Base-by-base conservation (phyloP, 1,140 invertebrate species). In the Pararge aegeria region DNA sequence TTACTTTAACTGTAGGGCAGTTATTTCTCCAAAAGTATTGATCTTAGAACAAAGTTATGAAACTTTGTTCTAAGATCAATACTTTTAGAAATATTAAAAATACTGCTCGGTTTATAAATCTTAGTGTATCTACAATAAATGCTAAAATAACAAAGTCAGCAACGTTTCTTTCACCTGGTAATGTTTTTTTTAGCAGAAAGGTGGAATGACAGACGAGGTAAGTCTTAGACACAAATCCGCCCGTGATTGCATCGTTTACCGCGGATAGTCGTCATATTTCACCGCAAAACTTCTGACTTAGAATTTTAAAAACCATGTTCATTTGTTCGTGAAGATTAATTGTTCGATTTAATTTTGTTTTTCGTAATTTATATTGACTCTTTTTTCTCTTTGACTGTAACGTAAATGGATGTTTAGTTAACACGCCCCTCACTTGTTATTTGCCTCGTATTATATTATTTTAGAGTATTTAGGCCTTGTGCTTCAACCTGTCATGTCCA, bases 231-330 rank as follows among this genome's bases (percentile, higher is more conserved):
- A n/a, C 77, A 85, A 84, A 83, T 81, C 86, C 81, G 64, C 61
- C 66, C 68, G 76, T 81, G 86, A 89, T 89, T 82, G 84, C 77
- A 78, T 80, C 83, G 68, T 82, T 87, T 87, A 77, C 62, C 64
- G 54, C 64, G 75, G 72, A 83, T 85, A 78, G 83, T 81, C 64
- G 72, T 80, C 71, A 83, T 89, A 83, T 86, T 81, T 89, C 78
- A 88, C 57, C 42, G 65, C 51, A 66, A 57, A 74, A 75, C 69
- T 68, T 79, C 71, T 62, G 62, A 64, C 73, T 68, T 24, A 24
- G 67, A 75, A 70, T 80, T 80, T 75, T 75, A 84, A 71, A 83
- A 83, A 80, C 79, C 56, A 67, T 49, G 51, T 61, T 70, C 67
- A 79, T 85, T 85, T 85, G 72, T 85, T 75, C 65, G 37, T 27